Evolutionary conservation across 2,113 vertebrate species (phyloP).

Genomic region (Tenrec ecaudatus): DNA sequence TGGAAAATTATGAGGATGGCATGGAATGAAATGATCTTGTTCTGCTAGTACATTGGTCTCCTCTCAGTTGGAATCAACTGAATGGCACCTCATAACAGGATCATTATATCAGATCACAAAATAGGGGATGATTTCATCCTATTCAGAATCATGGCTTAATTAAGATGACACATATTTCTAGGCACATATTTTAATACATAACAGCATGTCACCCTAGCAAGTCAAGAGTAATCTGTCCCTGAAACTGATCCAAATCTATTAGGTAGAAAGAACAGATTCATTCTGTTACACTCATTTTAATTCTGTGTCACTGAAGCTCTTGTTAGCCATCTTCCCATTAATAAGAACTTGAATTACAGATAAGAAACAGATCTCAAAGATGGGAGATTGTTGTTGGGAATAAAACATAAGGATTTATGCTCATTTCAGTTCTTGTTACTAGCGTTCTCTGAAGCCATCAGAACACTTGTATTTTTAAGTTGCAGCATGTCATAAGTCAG

Average conservation of each 20-base stretch:
- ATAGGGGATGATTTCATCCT: no score
- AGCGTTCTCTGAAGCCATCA: not conserved
- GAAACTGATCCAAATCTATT: not conserved
- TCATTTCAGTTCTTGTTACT: not conserved
- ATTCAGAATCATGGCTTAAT: no score
- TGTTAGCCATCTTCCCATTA: not conserved
- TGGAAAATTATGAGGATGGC: no score
- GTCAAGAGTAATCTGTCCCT: not conserved
- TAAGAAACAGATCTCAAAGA: not conserved
- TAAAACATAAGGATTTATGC: not conserved
- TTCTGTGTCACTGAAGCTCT: not conserved
- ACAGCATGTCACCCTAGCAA: not conserved
- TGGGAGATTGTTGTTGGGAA: not conserved
- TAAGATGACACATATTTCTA: no score
- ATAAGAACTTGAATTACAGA: not conserved
- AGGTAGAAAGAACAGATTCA: not conserved
- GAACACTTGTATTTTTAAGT: not conserved
- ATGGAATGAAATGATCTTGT: no score
- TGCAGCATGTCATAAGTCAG: not conserved
- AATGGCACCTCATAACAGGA: no score
- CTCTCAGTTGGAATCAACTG: no score
- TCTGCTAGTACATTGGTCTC: no score
- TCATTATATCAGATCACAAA: no score
- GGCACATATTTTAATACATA: no score
- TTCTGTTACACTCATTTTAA: rapidly evolving